Conservation (phyloP, 1,140 invertebrate species). For the Drosophila sp. region DNA sequence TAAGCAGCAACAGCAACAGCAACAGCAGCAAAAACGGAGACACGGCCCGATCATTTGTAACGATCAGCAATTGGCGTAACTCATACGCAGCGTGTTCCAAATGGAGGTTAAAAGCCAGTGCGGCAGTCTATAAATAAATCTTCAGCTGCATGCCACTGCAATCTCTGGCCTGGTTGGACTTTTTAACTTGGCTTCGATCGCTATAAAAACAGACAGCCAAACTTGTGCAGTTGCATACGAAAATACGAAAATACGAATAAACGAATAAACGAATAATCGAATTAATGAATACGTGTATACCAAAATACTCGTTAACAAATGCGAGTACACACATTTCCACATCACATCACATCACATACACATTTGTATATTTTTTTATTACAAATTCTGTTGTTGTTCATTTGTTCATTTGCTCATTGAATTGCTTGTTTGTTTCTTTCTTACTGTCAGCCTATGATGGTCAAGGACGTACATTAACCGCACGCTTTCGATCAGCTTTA, state of each 20-base stretch:
- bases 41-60: slow-evolving; percentile 40
- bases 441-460: slow-evolving; percentile 52
- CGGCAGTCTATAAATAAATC: slow-evolving; percentile 76
- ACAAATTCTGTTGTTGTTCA: slow-evolving; percentile 29
- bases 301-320: neutral
- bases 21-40: neutral
- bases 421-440: slow-evolving; percentile 13
- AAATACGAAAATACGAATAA: slow-evolving; percentile 16
- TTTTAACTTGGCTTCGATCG: neutral
- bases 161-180: slow-evolving; percentile 11
- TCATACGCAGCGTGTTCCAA: slow-evolving; percentile 78
- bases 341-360: neutral
- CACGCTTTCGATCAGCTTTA: neutral
- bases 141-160: slow-evolving; percentile 48
- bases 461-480: slow-evolving; percentile 77
- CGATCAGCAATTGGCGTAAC: slow-evolving; percentile 69
- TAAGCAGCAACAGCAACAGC: neutral
- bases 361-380: slow-evolving; percentile 1
- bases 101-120: slow-evolving; percentile 77
- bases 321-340: slow-evolving; percentile 11
- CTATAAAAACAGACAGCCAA: neutral
- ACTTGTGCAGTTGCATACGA: slow-evolving; percentile 40
- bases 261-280: neutral
- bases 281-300: too few species aligned
- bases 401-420: too few species aligned